Conservation (phyloP, 1,140 invertebrate species). For the Musca vetustissima region DNA sequence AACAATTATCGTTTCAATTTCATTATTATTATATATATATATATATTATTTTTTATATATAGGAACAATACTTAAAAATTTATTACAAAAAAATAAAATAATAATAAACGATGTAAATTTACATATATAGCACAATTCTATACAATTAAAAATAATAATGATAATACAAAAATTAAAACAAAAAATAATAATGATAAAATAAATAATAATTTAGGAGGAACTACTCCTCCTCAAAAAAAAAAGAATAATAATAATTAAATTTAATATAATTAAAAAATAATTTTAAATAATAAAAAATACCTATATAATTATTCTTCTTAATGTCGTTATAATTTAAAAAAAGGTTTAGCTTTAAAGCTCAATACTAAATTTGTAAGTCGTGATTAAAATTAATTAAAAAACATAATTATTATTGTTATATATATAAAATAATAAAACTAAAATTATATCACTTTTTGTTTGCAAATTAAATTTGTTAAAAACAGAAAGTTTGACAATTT, state of each 20-base stretch:
- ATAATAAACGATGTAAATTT: background rate
- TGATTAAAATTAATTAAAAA: conserved; percentile 10
- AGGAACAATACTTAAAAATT: conserved; percentile 19
- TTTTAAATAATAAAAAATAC: no score
- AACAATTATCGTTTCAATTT: background rate
- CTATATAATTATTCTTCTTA: no score
- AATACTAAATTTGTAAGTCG: conserved; percentile 16
- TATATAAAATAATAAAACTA: no score
- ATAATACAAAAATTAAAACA: background rate
- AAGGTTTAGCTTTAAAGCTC: conserved; percentile 22
- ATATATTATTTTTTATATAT: conserved; percentile 3
- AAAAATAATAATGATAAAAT: no score
- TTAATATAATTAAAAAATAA: no score
- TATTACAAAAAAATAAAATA: conserved; percentile 3
- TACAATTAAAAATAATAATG: no score
- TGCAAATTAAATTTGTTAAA: conserved; percentile 26
- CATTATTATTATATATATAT: no score
- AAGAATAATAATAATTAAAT: no score
- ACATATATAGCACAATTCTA: no score
- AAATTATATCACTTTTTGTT: conserved; percentile 32
- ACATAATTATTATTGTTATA: no score
- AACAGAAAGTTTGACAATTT: background rate
- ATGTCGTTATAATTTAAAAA: no score
- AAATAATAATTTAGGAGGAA: background rate
- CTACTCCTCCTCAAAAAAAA: no score